Evolutionary conservation across 1,140 invertebrate genomes (phyloP).

Genomic region (Cydia splendana): DNA sequence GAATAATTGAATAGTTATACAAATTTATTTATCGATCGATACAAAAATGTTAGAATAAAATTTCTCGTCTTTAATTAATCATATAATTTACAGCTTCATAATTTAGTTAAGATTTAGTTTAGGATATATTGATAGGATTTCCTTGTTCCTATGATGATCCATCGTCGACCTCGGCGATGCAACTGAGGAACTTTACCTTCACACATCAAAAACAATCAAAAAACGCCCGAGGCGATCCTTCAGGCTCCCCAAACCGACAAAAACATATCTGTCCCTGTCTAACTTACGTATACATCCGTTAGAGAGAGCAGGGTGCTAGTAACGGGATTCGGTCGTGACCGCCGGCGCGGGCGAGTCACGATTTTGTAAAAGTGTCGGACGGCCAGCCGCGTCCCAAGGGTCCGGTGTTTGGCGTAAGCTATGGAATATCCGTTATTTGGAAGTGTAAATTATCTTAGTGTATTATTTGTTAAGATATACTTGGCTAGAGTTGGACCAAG

Average conservation of each 20-base stretch:
- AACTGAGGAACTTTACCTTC: slow-evolving; percentile 37
- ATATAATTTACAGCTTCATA: too few species aligned
- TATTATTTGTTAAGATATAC: too few species aligned
- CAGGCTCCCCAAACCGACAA: slow-evolving; percentile 39
- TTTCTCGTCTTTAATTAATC: too few species aligned
- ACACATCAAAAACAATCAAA: slow-evolving; percentile 49
- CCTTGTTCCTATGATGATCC: slow-evolving; percentile 23
- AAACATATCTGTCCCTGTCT: slow-evolving; percentile 50
- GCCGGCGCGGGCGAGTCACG: slow-evolving; percentile 66
- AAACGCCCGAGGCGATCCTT: slow-evolving; percentile 49
- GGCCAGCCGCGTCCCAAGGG: slow-evolving; percentile 57
- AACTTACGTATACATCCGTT: slow-evolving; percentile 33
- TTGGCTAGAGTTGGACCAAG: too few species aligned
- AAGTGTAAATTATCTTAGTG: neutral
- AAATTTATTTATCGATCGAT: too few species aligned
- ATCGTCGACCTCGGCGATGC: slow-evolving; percentile 1
- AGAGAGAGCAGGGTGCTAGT: slow-evolving; percentile 55
- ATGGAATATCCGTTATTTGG: slow-evolving; percentile 33
- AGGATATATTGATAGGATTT: neutral
- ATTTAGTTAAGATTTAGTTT: neutral
- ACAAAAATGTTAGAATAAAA: neutral
- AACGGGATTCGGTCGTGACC: slow-evolving; percentile 73
- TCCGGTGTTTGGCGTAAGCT: slow-evolving; percentile 45
- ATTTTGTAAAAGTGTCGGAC: slow-evolving; percentile 77
- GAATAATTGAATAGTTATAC: too few species aligned